These are phyloP conservation scores for Arothron firmamentum DNA, from an alignment of 2,113 vertebrate genomes.

Conservation along the genomic window DNA sequence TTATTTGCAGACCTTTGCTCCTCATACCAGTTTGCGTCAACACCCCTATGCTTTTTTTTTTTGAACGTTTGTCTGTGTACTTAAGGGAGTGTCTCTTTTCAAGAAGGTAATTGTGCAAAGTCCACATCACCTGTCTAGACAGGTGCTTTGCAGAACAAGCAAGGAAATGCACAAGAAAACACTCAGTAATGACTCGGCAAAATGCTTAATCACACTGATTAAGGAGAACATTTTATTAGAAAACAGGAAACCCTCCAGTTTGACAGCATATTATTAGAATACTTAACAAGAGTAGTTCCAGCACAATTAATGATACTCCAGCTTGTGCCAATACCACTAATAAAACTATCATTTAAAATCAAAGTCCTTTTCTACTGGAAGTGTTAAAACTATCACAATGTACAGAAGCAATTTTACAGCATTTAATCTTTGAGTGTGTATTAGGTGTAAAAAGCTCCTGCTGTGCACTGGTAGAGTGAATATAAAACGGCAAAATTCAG, in stretches of 20 bases:
- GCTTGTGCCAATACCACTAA: constrained; percentile 15
- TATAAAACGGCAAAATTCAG: background rate
- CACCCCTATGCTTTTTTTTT: too few species aligned
- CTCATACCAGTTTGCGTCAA: background rate
- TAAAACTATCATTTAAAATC: background rate
- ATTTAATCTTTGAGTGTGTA: constrained; percentile 3
- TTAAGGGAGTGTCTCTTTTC: constrained; percentile 6
- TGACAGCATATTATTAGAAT: constrained; percentile 1
- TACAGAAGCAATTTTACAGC: constrained; percentile 9
- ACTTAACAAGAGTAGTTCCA: background rate
- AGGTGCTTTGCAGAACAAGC: constrained; percentile 1
- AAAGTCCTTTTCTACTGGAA: too few species aligned
- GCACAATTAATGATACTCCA: background rate
- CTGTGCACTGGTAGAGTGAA: background rate
- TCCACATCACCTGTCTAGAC: constrained; percentile 4
- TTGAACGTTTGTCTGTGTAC: background rate
- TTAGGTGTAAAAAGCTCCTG: constrained; percentile 6
- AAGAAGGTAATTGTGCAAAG: constrained; percentile 18
- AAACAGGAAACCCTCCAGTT: constrained; percentile 28
- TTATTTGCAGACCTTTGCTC: too few species aligned
- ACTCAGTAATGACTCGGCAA: background rate
- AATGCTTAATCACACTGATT: background rate
- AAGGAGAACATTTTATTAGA: constrained; percentile 40
- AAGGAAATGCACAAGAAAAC: background rate
- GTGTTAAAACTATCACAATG: background rate